Evolutionary conservation across 2,888 invertebrate species (phyloP).

Genomic region (Agapostemon virescens): DNA sequence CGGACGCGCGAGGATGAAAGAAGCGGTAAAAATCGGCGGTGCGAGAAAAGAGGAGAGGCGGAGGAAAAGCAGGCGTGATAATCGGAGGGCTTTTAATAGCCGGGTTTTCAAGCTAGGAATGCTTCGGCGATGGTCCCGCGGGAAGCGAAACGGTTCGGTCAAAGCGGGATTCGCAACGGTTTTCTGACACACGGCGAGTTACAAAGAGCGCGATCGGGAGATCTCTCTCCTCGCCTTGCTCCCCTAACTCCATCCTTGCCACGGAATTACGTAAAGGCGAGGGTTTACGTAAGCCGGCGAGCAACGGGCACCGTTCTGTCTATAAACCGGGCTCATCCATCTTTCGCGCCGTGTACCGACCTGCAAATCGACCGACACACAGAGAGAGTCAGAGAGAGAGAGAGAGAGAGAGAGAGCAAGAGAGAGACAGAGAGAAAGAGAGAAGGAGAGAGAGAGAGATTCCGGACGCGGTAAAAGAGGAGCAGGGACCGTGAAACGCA

Average conservation of each 20-base stretch:
- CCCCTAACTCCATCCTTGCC: conserved; percentile 35
- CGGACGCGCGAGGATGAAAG: too few species aligned
- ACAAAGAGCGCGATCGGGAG: conserved; percentile 28
- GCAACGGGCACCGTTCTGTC: conserved; percentile 58
- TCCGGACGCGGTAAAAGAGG: too few species aligned
- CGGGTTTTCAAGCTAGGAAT: not conserved
- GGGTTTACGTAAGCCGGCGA: conserved; percentile 59
- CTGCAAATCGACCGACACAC: conserved; percentile 37
- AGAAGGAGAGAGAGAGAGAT: too few species aligned
- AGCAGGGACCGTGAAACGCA: too few species aligned
- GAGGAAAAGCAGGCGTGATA: not conserved
- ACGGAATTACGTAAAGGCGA: conserved; percentile 52
- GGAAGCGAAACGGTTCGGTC: not conserved
- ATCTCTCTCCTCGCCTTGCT: not conserved
- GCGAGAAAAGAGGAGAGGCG: not conserved
- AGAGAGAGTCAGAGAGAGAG: not conserved
- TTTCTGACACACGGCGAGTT: conserved; percentile 24
- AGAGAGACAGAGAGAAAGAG: not conserved
- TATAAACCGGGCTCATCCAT: conserved; percentile 62
- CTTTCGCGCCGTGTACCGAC: conserved; percentile 50
- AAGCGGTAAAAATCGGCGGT: not conserved
- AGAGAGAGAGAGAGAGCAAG: not conserved
- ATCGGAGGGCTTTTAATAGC: not conserved
- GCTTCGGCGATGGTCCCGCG: not conserved
- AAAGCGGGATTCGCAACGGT: not conserved